phyloP scores from a whole-genome alignment of 1,140 invertebrate genomes.

The Arctopsyche grandis region DNA sequence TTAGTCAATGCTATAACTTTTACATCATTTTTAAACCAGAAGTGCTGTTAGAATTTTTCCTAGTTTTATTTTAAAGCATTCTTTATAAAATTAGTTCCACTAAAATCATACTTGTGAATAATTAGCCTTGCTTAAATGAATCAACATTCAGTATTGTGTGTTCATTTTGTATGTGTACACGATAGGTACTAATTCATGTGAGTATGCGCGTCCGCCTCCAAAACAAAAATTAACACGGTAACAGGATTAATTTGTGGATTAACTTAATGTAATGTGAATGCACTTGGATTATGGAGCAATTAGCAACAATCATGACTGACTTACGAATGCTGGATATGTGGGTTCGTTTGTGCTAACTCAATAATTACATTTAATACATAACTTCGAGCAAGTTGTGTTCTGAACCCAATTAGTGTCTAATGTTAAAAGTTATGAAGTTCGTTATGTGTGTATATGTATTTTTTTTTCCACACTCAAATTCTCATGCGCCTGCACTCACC shows the following conservation, averaged over 20 bases:
- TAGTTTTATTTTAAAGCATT: too few relatives aligned
- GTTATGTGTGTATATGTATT: background rate
- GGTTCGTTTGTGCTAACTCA: constrained; percentile 23
- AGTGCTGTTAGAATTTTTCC: too few relatives aligned
- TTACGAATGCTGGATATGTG: constrained; percentile 27
- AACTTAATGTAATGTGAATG: constrained; percentile 38
- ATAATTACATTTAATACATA: constrained; percentile 23
- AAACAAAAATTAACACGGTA: background rate
- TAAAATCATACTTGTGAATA: too few relatives aligned
- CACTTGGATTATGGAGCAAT: constrained; percentile 33
- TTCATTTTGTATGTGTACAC: background rate
- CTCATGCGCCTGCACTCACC: background rate
- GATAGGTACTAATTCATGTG: too few relatives aligned
- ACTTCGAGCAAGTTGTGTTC: background rate
- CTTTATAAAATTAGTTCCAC: too few relatives aligned
- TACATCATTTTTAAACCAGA: too few relatives aligned
- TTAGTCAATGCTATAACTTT: too few relatives aligned
- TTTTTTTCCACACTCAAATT: background rate
- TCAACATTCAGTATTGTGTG: background rate
- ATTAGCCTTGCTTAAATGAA: too few relatives aligned
- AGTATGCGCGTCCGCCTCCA: background rate
- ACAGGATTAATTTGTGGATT: constrained; percentile 34
- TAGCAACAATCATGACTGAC: constrained; percentile 43
- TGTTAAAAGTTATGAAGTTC: background rate
- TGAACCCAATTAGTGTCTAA: background rate